phyloP scores from a whole-genome alignment of 2,113 vertebrate genomes.

The Eptesicus fuscus region DNA sequence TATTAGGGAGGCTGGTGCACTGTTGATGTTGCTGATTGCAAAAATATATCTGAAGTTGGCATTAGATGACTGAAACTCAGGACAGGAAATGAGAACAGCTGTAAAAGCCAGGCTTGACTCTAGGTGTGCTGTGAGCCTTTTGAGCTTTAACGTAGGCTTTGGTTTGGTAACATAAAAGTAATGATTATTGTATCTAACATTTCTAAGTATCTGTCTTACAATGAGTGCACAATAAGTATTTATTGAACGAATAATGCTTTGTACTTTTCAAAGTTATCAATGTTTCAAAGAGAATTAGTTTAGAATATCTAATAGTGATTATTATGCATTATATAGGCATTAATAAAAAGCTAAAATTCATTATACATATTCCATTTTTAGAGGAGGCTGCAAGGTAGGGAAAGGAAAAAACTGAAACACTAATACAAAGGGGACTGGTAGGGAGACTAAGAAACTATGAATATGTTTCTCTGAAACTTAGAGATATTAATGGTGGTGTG shows the following conservation, averaged over 20 bases:
- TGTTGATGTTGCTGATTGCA: background rate
- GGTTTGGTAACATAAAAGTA: constrained; percentile 1
- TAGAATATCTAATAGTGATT: background rate
- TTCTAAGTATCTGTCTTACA: constrained; percentile 7
- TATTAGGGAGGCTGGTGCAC: background rate
- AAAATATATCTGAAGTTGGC: background rate
- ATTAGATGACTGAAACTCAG: background rate
- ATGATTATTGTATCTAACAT: background rate
- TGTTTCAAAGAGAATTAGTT: background rate
- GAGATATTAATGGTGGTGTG: background rate
- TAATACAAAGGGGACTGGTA: background rate
- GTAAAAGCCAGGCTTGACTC: background rate
- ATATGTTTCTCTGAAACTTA: background rate
- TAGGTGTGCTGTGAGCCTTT: background rate
- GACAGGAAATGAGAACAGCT: background rate
- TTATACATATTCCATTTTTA: background rate
- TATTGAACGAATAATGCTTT: background rate
- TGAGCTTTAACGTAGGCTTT: background rate
- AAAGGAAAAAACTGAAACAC: background rate
- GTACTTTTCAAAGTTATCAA: constrained; percentile 1
- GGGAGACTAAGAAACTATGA: background rate
- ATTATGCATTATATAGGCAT: background rate
- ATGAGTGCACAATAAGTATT: background rate
- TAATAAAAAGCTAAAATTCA: constrained; percentile 10
- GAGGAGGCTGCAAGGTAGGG: background rate